A percentile compares a stretch with the other conserved stretches of the same genome.
These are phyloP conservation scores for Brachionus koreanus DNA, from an alignment of 1,140 invertebrate species.

Conservation along the genomic window DNA sequence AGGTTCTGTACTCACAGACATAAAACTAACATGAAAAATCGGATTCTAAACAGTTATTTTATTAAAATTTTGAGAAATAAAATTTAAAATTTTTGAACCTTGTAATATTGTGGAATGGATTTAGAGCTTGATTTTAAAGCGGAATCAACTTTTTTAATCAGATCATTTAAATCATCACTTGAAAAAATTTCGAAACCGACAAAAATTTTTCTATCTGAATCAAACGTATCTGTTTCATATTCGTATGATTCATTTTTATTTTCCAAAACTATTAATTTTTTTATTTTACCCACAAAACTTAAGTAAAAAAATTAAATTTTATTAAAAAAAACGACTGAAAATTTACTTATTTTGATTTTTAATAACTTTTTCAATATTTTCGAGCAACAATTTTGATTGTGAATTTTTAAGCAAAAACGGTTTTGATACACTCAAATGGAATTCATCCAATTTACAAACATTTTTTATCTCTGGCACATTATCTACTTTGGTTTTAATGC, in stretches of 20 bases:
- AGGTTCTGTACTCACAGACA: not conserved
- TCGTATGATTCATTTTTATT: not conserved
- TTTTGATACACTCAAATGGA: not conserved
- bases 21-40: not conserved
- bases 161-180: not conserved
- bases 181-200: not conserved
- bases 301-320: not conserved
- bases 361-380: not conserved
- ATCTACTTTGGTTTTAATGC: not conserved
- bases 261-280: not conserved
- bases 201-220: not conserved
- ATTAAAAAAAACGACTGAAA: not conserved
- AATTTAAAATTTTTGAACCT: not conserved
- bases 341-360: not conserved
- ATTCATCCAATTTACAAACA: not conserved
- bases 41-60: not conserved
- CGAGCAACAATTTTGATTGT: not conserved
- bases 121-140: not conserved
- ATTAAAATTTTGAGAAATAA: not conserved
- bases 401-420: slow-evolving; percentile 20
- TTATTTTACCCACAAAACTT: not conserved
- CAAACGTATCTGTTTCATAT: not conserved
- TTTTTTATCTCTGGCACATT: not conserved
- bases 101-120: not conserved
- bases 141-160: not conserved